phyloP scores from a whole-genome alignment of 2,888 invertebrate genomes.

The Gibbula magus region DNA sequence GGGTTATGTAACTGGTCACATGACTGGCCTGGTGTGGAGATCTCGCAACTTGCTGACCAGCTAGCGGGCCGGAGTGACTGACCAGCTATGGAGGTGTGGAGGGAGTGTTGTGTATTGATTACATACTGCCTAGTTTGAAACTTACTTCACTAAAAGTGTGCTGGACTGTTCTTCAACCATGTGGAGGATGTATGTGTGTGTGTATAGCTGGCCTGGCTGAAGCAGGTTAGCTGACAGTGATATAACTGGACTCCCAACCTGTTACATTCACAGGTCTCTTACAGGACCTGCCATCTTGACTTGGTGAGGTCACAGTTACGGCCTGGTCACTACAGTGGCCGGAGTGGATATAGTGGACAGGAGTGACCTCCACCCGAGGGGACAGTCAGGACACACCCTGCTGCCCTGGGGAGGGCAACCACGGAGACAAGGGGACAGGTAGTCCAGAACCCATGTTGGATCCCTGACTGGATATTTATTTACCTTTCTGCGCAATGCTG shows the following conservation, averaged over 20 bases:
- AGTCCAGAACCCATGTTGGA: neutral
- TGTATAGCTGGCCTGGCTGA: too few relatives aligned
- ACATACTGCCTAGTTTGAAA: neutral
- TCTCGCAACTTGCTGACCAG: neutral
- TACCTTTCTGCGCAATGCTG: conserved; percentile 15
- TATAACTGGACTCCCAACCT: too few relatives aligned
- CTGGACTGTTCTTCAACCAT: neutral
- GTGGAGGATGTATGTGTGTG: neutral
- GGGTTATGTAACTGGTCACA: conserved; percentile 19
- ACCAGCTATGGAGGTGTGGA: conserved; percentile 19
- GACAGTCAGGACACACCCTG: conserved; percentile 7
- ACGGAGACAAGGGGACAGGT: neutral
- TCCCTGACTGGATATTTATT: conserved; percentile 18
- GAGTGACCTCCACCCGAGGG: conserved; percentile 4
- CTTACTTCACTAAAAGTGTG: neutral
- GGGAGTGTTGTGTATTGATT: neutral
- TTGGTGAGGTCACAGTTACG: neutral
- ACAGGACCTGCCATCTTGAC: conserved; percentile 20
- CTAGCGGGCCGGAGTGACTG: neutral
- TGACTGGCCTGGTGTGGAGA: conserved; percentile 8
- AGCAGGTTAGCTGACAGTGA: too few relatives aligned
- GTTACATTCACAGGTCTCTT: too few relatives aligned
- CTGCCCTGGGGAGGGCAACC: neutral
- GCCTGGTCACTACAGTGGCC: neutral
- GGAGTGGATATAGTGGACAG: neutral